Evolutionary conservation across 35 echinoderm and acorn worm genomes (phyloP), one percentile per base, ranked within the genome.

Genomic region (Chiridota heheva): DNA sequence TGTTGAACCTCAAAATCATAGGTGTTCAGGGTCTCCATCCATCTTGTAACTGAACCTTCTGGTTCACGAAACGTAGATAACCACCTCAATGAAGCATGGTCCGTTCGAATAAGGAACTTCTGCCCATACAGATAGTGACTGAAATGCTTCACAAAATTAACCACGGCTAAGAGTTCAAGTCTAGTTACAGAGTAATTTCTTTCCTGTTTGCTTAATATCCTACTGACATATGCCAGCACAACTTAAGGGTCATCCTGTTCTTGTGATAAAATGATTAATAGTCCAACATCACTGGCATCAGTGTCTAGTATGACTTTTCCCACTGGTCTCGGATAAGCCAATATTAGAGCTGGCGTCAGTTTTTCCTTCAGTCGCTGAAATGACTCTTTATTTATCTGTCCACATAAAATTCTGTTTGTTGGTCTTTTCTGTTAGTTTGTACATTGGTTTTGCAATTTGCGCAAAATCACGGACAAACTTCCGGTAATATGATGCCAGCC

Each of bases 81-180:
- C 81, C 81, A 84, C 16, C 61, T 28, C 44, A 84, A 37, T 8
- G 81, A 70, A 4, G 67, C 82, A 61, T 85, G 69, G 36, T 85
- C 67, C 3, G 69, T 75, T 20, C 82, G 36, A n/a, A 85, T 24
- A n/a, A 59, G 34, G 37, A 85, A 28, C 17, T 49, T 37, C 2
- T 55, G 6, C 3, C 82, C 82, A 62, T 85, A 73, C 0, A 85
- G 45, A 40, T 85, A 85, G n/a, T 85, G 82, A 4, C 56, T 79
- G 36, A 51, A 85, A n/a, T 85, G 46, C 5, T 44, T 58, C 2
- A 85, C 25, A 13, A 42, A 58, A 4, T 7, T 34, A 20, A 85
- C 82, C 22, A 85, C 82, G 0, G 82, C 82, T 36, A 85, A 61
- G 3, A 85, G 40, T 36, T 85, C 82, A 8, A 30, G 60, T 37